A percentile compares a stretch with the other conserved stretches of the same genome.
These are phyloP conservation scores for Heterocephalus glaber DNA, from an alignment of 2,113 vertebrate species.

Conservation along the genomic window DNA sequence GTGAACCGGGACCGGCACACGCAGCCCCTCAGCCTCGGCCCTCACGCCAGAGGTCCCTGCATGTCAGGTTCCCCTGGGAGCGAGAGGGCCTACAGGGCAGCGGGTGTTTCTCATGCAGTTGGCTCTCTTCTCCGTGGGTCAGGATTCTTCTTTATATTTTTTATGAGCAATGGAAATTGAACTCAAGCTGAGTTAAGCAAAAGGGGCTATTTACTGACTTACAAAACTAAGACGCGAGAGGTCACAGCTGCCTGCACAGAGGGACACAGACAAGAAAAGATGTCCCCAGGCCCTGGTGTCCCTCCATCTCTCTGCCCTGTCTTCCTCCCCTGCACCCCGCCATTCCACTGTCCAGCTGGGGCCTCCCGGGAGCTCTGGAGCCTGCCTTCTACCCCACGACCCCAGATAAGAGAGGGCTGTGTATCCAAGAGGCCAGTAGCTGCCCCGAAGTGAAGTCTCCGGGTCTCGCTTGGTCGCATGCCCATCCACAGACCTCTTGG, in stretches of 20 bases:
- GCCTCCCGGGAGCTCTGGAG: background rate
- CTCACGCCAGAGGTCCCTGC: background rate
- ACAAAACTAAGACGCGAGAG: background rate
- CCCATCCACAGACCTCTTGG: background rate
- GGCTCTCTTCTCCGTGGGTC: background rate
- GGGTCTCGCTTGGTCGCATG: background rate
- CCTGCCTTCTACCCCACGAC: background rate
- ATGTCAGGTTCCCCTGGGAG: no score
- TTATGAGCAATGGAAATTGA: background rate
- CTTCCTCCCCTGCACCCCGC: background rate
- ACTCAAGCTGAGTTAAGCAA: background rate
- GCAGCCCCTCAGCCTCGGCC: background rate
- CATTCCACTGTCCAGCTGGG: accelerated
- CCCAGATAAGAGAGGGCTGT: background rate
- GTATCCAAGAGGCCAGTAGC: background rate
- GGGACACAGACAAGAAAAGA: background rate
- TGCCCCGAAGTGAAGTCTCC: background rate
- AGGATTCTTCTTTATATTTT: background rate
- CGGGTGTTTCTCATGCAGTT: background rate
- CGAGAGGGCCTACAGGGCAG: background rate
- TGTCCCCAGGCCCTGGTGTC: accelerated
- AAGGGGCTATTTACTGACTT: background rate
- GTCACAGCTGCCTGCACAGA: background rate
- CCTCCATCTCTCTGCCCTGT: background rate
- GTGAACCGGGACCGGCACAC: background rate